Evolutionary conservation across 1,140 invertebrate species (phyloP), one percentile per base, ranked within the genome.

Genomic region (Macrostomum lignano): DNA sequence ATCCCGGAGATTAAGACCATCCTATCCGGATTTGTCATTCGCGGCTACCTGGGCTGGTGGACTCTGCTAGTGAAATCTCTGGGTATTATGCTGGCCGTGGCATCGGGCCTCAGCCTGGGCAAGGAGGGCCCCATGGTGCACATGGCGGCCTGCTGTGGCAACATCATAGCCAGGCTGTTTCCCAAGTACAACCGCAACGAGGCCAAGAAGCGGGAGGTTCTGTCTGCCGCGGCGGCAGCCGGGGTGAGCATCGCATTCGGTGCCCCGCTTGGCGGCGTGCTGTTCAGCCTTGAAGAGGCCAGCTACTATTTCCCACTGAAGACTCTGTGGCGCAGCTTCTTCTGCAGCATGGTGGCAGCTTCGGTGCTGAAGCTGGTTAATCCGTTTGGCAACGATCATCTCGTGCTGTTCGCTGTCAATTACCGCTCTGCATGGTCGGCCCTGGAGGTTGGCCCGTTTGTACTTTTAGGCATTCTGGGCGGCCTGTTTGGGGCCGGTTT

Each of bases 51-150:
- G 26, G 88, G 91, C 25, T 96, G 94, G 62, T 98, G 88, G 91
- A 98, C 91, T 0, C 61, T 98, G 29, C 69, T 96, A 19, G 93
- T 96, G 40, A 98, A 98, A 61, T 84, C 78, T 11, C 49, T 65
- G 9, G 59, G 61, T 11, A 57, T 57, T 48, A 57, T 60, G 47
- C 40, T 93, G 15, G 78, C 79, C 0, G 82, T 93, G 29, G 82
- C 82, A 1, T 73, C 84, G 6, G 86, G 86, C 1, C 64, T 98
- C 1, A 88, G 74, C 46, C 66, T 98, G 7, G 91, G 91, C 29
- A 98, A 98, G 60, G 88, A 99, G 61, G 91, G 91, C 2, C 91
- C 91, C 2, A 84, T 98, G 73, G 91, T 98, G n/a, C 91, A 99
- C 49, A 84, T 98, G 38, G 84, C 64, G 20, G 64, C 66, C 42